These are phyloP conservation scores for Lycocerus yunnanus DNA, from an alignment of 2,888 invertebrate species.

Conservation along the genomic window DNA sequence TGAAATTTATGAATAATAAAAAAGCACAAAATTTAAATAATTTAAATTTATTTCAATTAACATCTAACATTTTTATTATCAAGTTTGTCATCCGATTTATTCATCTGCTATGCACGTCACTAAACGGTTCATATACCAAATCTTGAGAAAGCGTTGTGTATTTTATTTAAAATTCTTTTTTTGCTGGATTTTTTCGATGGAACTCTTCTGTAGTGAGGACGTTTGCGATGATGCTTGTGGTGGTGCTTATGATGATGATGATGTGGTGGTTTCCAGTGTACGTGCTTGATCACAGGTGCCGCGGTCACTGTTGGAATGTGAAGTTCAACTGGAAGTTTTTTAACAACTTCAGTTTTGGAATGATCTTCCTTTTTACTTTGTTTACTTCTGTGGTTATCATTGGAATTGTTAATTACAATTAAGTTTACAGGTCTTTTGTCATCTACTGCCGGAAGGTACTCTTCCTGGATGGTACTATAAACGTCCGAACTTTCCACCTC, in stretches of 20 bases:
- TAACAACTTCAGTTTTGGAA: not conserved
- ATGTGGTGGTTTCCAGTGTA: not conserved
- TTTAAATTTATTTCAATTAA: not conserved
- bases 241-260: not conserved
- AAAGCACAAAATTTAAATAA: not conserved
- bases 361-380: not conserved
- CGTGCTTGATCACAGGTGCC: not conserved
- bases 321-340: not conserved
- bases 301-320: not conserved
- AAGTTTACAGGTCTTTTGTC: conserved; percentile 27
- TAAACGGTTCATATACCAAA: not conserved
- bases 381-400: conserved; percentile 33
- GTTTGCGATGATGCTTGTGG: not conserved
- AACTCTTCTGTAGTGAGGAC: not conserved
- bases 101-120: not conserved
- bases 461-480: not conserved
- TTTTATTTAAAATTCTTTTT: not conserved
- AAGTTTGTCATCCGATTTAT: not conserved
- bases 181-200: not conserved
- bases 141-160: not conserved
- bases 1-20: not conserved
- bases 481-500: not conserved
- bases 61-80: not conserved
- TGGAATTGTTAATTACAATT: conserved; percentile 44
- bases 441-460: not conserved